A percentile compares a stretch with the other conserved stretches of the same genome.
These are phyloP conservation scores for Cricetomys ansorgei DNA, from an alignment of 2,113 vertebrate genomes.

Conservation along the genomic window DNA sequence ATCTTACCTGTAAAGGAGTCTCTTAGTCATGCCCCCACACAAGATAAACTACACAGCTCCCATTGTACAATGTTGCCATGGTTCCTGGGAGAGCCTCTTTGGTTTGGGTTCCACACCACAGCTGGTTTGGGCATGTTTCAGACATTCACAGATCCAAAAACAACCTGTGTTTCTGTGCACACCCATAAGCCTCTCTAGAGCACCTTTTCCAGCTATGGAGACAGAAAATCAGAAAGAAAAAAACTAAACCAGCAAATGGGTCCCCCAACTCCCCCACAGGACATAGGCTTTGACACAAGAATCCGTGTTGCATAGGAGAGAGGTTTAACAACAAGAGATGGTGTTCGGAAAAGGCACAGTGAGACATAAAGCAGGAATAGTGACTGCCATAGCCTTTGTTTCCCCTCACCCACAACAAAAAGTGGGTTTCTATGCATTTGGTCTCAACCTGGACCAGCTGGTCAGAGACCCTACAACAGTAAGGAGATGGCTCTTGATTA, in stretches of 20 bases:
- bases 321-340: neutral
- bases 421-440: neutral
- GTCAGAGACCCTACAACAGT: neutral
- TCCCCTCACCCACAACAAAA: neutral
- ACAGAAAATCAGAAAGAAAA: neutral
- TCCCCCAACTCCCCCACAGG: neutral
- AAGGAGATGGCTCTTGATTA: too few species aligned
- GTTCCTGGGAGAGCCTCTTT: neutral
- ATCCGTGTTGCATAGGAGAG: neutral
- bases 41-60: neutral
- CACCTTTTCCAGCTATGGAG: neutral
- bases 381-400: neutral
- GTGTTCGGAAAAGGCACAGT: neutral
- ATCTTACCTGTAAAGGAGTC: neutral
- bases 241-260: neutral
- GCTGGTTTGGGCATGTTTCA: neutral
- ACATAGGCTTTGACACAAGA: neutral
- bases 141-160: slow-evolving; percentile 2
- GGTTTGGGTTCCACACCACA: neutral
- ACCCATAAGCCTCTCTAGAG: neutral
- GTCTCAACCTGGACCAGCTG: neutral
- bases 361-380: neutral
- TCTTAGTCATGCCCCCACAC: neutral
- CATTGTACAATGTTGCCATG: neutral
- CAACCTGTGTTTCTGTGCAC: neutral